phyloP scores from a whole-genome alignment of 2,888 invertebrate genomes.

The Orgyia antiqua region DNA sequence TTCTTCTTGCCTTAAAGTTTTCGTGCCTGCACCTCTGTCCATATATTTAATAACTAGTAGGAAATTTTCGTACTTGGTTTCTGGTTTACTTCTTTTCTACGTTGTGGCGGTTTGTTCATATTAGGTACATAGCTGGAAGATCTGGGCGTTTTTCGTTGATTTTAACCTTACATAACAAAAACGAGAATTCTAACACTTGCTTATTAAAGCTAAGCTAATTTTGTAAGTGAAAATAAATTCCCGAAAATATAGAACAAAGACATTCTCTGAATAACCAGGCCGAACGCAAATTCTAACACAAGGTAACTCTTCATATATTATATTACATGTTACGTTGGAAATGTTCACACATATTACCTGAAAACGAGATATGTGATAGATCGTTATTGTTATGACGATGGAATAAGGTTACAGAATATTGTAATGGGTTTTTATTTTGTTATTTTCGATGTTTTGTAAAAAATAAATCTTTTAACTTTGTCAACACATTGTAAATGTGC shows the following conservation, averaged over 20 bases:
- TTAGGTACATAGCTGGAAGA: no score
- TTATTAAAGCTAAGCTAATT: constrained; percentile 13
- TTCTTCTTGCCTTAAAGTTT: no score
- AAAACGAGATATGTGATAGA: constrained; percentile 4
- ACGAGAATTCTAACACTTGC: no score
- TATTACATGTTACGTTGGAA: constrained; percentile 7
- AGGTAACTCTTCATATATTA: constrained; percentile 6
- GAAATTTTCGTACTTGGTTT: no score
- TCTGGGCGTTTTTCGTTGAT: no score
- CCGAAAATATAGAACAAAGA: constrained; percentile 16
- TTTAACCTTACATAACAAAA: no score
- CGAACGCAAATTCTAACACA: constrained; percentile 3
- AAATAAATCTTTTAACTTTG: not conserved
- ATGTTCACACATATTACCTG: constrained; percentile 9
- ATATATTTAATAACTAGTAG: no score
- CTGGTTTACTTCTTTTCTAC: no score
- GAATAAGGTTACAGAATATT: constrained; percentile 4
- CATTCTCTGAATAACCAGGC: constrained; percentile 15
- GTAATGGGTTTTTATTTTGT: constrained; percentile 1
- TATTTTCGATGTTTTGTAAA: not conserved
- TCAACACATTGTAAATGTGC: no score
- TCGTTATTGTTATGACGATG: constrained; percentile 6
- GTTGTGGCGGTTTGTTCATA: no score
- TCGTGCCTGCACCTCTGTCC: no score
- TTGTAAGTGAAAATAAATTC: constrained; percentile 12